Base-by-base conservation (phyloP, 2,113 vertebrate species). In the Sapayoa aenigma region DNA sequence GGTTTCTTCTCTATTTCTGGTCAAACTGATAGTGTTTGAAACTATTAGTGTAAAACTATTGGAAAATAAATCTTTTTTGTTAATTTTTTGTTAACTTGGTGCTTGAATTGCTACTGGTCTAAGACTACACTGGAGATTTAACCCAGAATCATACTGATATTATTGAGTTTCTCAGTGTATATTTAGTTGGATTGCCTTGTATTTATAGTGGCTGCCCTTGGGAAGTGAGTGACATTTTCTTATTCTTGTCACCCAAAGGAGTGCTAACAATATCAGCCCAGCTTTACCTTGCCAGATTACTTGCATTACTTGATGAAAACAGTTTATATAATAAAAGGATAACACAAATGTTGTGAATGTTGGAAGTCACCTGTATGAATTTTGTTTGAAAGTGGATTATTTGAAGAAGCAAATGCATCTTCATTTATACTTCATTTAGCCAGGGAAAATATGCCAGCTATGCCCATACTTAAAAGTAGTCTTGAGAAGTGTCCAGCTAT, bases 311-410 rank as follows among this genome's bases (percentile, higher is more conserved):
- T 94, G 84, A 96, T 88, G 68, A 86, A 91, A 94, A 74, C 58
- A 86, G n/a, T 87, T 87, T 95, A 81, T 75, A 92, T 96, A 96
- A 90, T 89, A 30, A 91, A 94, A 85, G 55, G 35, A 44, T 72
- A 62, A 91, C 94, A 52, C 72, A 91, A 83, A 20, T 66, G 96
- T 39, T 66, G 71, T 93, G 69, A 75, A 37, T 90, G 89, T 73
- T 41, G 82, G 95, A 50, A 52, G 14, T 68, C 35, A 88, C 33
- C 58, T n/a, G 4, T 58, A 33, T 37, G 46, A 71, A 74, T 85
- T 89, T 87, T 76, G 11, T 66, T 83, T 96, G 94, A 79, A 94
- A 97, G 65, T 28, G 19, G 80, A 90, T 93, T 72, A 77, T 82
- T 93, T 91, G 67, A 73, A 93, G 68, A 94, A 95, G 80, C 84